Percentiles rank a stretch among this genome's conserved stretches.
Evolutionary conservation across 92 coral and sea anemone genomes (phyloP).

Genomic region (Siderastrea siderea): DNA sequence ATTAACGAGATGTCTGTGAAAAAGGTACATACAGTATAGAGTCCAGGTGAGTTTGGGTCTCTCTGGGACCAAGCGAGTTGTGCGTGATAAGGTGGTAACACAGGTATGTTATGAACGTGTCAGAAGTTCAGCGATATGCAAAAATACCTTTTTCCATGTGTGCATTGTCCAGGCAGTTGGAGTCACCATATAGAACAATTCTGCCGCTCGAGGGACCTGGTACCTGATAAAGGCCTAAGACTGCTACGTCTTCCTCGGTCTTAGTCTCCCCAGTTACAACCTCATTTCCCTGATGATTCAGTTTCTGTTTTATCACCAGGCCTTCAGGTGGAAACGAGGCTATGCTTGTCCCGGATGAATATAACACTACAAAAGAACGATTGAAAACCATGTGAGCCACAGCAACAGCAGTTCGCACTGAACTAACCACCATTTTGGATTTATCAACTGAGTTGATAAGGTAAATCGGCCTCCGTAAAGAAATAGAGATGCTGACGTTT

Average conservation of each 20-base stretch:
- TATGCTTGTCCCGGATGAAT: conserved; percentile 96
- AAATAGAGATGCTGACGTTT: too few relatives aligned
- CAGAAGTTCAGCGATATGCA: too few relatives aligned
- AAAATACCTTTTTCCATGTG: conserved; percentile 94
- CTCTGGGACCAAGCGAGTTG: too few relatives aligned
- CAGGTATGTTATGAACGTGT: too few relatives aligned
- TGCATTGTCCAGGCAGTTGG: conserved; percentile 97
- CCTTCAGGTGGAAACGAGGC: conserved; percentile 90
- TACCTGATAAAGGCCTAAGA: conserved; percentile 85
- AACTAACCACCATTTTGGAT: neutral
- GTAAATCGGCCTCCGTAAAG: too few relatives aligned
- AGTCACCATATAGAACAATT: conserved; percentile 94
- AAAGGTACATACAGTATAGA: too few relatives aligned
- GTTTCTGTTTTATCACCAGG: conserved; percentile 74
- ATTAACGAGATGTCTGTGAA: too few relatives aligned
- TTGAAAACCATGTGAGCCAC: neutral
- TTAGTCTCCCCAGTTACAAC: conserved; percentile 95
- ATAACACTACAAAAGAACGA: conserved; percentile 69
- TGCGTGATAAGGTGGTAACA: too few relatives aligned
- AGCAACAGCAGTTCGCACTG: neutral
- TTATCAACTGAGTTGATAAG: too few relatives aligned
- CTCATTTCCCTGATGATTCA: conserved; percentile 96
- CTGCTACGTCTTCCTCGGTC: conserved; percentile 86
- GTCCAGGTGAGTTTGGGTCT: too few relatives aligned
- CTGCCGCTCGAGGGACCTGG: conserved; percentile 76